Conservation (phyloP, 2,797 vertebrate genomes). For the Smutsia temminckii region DNA sequence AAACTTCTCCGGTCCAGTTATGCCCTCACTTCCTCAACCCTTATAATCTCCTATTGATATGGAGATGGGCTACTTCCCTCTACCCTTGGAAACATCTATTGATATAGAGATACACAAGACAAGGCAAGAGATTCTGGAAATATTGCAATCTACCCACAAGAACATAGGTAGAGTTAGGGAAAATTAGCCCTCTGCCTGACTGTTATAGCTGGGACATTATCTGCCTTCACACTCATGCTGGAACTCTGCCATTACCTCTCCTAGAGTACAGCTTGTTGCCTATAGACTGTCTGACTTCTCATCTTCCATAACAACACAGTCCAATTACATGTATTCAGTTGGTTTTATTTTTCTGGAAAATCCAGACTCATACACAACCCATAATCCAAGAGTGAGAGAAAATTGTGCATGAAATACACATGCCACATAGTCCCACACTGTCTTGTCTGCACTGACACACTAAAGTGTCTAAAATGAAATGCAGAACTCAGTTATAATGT, state of each 20-base stretch:
- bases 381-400: not conserved
- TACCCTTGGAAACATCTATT: no score
- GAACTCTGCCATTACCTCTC: not conserved
- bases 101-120: no score
- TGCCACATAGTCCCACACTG: rapidly evolving
- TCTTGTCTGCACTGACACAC: not conserved
- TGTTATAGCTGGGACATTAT: not conserved
- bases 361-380: not conserved
- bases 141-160: no score
- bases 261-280: not conserved
- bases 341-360: not conserved
- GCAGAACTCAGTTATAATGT: not conserved
- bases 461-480: not conserved
- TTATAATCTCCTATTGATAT: no score
- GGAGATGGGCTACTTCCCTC: no score
- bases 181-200: not conserved
- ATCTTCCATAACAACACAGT: not conserved
- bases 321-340: not conserved
- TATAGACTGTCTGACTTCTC: not conserved
- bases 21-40: no score
- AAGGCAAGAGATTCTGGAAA: no score
- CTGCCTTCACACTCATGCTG: not conserved
- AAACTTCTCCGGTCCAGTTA: no score
- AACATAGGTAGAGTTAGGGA: not conserved
- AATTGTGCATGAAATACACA: not conserved